A percentile compares a stretch with the other conserved stretches of the same genome.
These are phyloP conservation scores for Orientallactaga bullata DNA, from an alignment of 2,113 vertebrate species.

Conservation along the genomic window DNA sequence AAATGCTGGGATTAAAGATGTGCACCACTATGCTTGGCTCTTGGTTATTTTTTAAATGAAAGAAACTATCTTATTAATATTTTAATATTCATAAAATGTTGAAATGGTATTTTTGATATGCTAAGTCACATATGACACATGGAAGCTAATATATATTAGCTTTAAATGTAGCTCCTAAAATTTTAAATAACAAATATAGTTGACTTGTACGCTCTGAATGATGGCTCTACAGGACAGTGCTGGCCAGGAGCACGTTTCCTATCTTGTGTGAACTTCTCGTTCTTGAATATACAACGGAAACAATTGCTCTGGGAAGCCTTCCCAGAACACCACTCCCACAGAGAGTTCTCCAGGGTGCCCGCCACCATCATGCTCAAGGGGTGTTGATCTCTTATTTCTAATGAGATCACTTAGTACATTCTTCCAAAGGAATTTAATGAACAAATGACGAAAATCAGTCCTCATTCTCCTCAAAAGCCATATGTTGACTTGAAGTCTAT, in stretches of 20 bases:
- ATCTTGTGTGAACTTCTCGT: neutral
- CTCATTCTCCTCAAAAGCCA: conserved; percentile 53
- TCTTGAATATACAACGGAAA: neutral
- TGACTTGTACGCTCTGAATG: neutral
- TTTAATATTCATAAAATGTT: conserved; percentile 42
- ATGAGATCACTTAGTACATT: neutral
- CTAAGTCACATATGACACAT: conserved; percentile 38
- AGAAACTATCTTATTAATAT: conserved; percentile 3
- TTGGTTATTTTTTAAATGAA: neutral
- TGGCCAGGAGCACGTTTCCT: neutral
- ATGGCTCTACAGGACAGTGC: neutral
- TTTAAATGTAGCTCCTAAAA: conserved; percentile 32
- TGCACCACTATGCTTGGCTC: too few relatives aligned
- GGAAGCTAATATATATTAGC: conserved; percentile 21
- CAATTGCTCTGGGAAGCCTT: neutral
- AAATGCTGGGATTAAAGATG: too few relatives aligned
- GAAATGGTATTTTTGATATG: conserved; percentile 41
- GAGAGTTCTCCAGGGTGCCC: neutral
- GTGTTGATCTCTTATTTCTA: neutral
- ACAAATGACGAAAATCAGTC: conserved; percentile 55
- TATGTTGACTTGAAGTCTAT: conserved; percentile 49
- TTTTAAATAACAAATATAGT: neutral
- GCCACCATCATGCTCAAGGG: neutral
- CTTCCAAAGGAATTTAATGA: conserved; percentile 53
- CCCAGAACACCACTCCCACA: neutral